Evolutionary conservation across 23 tunicate species (phyloP), one percentile per base, ranked within the genome.

Genomic region (Oikopleura albicans): DNA sequence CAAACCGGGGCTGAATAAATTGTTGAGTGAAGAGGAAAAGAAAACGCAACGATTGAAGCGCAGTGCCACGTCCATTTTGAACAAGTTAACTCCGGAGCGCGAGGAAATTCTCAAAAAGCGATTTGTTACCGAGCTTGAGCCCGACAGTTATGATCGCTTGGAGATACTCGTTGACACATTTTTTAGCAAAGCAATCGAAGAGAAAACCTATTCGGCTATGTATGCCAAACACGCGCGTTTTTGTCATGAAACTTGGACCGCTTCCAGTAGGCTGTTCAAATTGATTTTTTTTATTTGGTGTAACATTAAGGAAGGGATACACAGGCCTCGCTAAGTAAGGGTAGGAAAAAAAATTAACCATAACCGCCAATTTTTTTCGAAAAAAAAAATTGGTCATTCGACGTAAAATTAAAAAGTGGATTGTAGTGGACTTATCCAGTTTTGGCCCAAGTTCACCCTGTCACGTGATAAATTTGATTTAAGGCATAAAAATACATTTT

Each of bases 101-200:
- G 79, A 71, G 37, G 79, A 16, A 37, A 27, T 12, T 16, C 79
- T 71, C 33, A 71, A 16, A 16, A 31, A 27, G 37, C 34, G 35
- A 2, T 71, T 71, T 37, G 2, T 27, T 37, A 2, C 27, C 4
- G 35, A 71, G 34, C 28, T 71, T 29, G 31, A 71, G 31, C 79
- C 79, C 79, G 79, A 71, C 79, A 71, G 37, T 71, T 71, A 16
- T 37, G 79, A 71, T 16, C 79, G 79, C 4, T 37, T 71, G 28
- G 33, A 71, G 37, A 71, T 22, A 37, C 37, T 71, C 79, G 79
- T 71, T 29, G 33, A 34, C 37, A 29, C 79, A 4, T 4, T 71
- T 31, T 71, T 71, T 37, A 2, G 34, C 79, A 71, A 71, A 29
- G 79, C 79, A 37, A 71, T 71, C 37, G 79, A 71, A 71, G 79